These are phyloP conservation scores for Tautogolabrus adspersus DNA, from an alignment of 2,113 vertebrate species.

Conservation along the genomic window DNA sequence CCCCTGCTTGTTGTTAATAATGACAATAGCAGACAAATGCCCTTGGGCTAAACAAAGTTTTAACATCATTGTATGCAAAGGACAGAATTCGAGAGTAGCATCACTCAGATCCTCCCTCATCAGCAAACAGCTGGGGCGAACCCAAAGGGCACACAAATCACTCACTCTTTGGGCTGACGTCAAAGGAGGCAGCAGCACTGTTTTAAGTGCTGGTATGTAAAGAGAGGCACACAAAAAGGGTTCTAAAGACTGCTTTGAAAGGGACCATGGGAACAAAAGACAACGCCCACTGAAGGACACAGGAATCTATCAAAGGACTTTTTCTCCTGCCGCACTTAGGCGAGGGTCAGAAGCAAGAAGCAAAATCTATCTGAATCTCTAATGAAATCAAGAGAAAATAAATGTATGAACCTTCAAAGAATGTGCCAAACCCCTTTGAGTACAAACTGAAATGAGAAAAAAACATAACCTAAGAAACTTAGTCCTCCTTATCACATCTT, in stretches of 20 bases:
- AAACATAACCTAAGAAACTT: neutral
- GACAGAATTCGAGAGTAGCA: constrained; percentile 44
- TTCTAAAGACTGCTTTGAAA: constrained; percentile 55
- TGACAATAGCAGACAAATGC: constrained; percentile 33
- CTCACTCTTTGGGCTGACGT: constrained; percentile 62
- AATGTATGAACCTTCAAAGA: neutral
- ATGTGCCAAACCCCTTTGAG: neutral
- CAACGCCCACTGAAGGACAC: constrained; percentile 36
- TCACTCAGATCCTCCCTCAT: constrained; percentile 65
- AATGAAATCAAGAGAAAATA: constrained; percentile 2
- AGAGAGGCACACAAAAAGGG: constrained; percentile 24
- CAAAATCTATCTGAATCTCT: neutral
- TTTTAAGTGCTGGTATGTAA: constrained; percentile 60
- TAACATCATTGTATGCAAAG: constrained; percentile 45
- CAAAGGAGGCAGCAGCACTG: constrained; percentile 46
- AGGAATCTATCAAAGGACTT: constrained; percentile 33
- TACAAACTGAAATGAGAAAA: neutral
- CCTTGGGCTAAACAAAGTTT: constrained; percentile 54
- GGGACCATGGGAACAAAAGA: constrained; percentile 49
- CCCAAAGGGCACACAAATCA: constrained; percentile 73
- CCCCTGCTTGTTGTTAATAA: neutral
- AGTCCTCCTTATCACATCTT: neutral
- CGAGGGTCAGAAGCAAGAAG: neutral
- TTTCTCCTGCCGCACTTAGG: neutral
- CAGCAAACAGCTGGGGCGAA: constrained; percentile 69